Base-by-base conservation (phyloP, 2,888 invertebrate species). In the Dynastes maya region DNA sequence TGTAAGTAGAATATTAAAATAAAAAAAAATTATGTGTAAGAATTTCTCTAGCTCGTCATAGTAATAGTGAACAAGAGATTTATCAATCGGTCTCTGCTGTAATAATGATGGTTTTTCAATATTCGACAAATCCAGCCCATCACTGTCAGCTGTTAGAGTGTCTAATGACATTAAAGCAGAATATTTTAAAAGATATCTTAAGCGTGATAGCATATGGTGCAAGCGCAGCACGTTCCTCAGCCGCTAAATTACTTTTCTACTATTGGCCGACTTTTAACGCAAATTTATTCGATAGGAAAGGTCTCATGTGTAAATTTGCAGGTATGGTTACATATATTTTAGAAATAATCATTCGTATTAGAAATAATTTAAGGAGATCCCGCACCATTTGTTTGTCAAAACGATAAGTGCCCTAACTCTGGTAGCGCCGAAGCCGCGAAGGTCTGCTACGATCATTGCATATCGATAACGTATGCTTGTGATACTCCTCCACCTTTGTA, bases 211-310 rank as follows among this genome's bases (percentile, higher is more conserved):
- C 99, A 11, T 97, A 98, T 89, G 99, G 99, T 64, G 98, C 99
- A 0, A 94, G 96, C 81, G 95, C 95, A 72, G 96, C 98, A 0
- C 90, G 98, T 72, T 94, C 97, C n/a, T 97, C 98, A 0, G 99
- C 99, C 1, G 98, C 98, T 75, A 98, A 98, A 89, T 91, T 99
- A 55, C 92, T 99, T 70, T 99, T 99, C 90, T 98, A 98, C 90
- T 99, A 99, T 89, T 99, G 99, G 98, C 99, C 99, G 3, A 96
- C 98, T 2, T 95, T 99, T 85, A 98, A 98, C 89, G 96, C 98
- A 32, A 96, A 96, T 86, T 92, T 97, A 5, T 96, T 97, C 85
- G 98, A 98, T 87, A 91, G 97, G 76, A 95, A 96, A 85, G 95
- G 95, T 2, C 91, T 97, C 78, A 93, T 97, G 77, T 95, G 96